Evolutionary conservation across 2,113 vertebrate genomes (phyloP), one percentile per base, ranked within the genome.

Genomic region (Tyto alba): DNA sequence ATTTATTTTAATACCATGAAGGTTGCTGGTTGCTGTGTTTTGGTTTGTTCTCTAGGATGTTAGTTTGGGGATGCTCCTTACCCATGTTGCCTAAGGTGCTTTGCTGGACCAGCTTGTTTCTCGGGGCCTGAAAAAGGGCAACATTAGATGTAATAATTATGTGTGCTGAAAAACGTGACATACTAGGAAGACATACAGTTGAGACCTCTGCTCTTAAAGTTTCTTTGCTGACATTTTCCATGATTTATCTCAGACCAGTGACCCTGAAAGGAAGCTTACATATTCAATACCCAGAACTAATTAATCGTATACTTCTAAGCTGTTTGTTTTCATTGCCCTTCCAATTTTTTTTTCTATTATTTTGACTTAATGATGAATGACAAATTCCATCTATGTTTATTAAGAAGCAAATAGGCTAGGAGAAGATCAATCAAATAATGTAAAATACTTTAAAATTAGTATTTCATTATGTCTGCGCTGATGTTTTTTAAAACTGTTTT

Each of bases 11-110:
- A 15, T 48, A 13, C 38, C 1, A 0, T 7, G 45, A 27, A 57
- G 50, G 29, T 20, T 52, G 15, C 25, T 45, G 38, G 11, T 9
- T 62, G 13, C 25, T 50, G 19, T 48, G 5, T 10, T 15, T 16
- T 41, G 16, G 18, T 21, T 45, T 2, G 20, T 2, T 57, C 20
- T 27, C 30, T 18, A 3, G 34, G 30, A 0, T 4, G 0, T 29
- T 48, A 3, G 3, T n/a, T 47, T 78, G 59, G 53, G 36, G 26
- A 48, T 80, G 59, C 64, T 48, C 36, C 21, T 69, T 21, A 2
- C 6, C 16, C 13, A 0, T 8, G 32, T 59, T 64, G 48, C 27
- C 20, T 29, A 2, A 25, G 38, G 36, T 19, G 52, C 45, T 66
- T 36, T 67, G 71, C 71, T 85, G 38, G 12, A 29, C 25, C 50